phyloP scores from a whole-genome alignment of 2,113 vertebrate genomes.

The Aphelocoma coerulescens region DNA sequence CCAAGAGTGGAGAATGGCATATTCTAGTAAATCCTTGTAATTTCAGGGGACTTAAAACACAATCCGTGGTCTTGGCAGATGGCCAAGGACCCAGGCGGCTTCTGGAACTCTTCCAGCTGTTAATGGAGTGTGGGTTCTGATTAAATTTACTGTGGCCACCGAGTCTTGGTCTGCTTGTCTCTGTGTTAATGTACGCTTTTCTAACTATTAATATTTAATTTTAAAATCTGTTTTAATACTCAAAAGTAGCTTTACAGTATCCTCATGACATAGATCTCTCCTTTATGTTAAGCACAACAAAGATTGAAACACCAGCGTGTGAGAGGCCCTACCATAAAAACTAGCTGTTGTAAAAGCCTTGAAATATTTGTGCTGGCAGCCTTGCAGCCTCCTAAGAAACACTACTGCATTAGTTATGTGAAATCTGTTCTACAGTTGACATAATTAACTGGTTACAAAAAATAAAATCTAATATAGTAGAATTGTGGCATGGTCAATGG shows the following conservation, averaged over 20 bases:
- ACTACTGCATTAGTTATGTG: not conserved
- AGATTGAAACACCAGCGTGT: not conserved
- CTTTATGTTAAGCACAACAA: not conserved
- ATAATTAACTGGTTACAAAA: not conserved
- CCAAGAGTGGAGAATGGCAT: not conserved
- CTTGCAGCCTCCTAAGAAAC: not conserved
- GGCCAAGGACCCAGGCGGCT: not conserved
- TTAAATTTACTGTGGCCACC: conserved; percentile 29
- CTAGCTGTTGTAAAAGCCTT: not conserved
- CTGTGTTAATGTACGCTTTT: not conserved
- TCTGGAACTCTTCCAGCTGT: conserved; percentile 42
- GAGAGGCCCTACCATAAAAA: not conserved
- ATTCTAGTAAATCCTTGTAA: not conserved
- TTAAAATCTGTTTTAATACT: not conserved
- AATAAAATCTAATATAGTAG: not conserved
- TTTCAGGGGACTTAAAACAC: conserved; percentile 41
- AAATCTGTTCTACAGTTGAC: not conserved
- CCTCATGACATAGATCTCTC: not conserved
- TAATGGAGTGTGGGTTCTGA: conserved; percentile 52
- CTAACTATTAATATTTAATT: not conserved
- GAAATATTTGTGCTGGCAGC: not conserved
- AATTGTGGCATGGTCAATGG: not conserved
- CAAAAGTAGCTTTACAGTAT: not conserved
- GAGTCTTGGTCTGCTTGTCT: not conserved
- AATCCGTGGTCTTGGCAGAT: conserved; percentile 23